Evolutionary conservation across 2,797 vertebrate genomes (phyloP).

Genomic region (Neosilurus mollespiculum): DNA sequence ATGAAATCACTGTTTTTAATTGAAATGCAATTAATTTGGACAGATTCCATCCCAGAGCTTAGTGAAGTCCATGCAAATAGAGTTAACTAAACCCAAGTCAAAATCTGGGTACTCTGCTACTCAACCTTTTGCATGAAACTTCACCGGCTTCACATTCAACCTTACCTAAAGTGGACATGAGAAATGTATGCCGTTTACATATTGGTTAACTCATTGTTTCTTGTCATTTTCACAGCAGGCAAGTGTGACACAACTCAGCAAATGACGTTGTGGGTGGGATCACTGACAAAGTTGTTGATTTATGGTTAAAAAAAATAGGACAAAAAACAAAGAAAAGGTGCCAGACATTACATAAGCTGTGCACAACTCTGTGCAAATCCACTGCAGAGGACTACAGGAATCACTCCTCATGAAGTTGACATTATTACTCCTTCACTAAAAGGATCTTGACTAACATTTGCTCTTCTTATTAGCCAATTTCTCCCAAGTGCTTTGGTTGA

Average conservation of each 20-base stretch:
- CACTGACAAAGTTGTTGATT: constrained; percentile 6
- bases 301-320: not conserved
- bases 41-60: not conserved
- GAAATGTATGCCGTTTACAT: constrained; percentile 21
- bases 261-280: not conserved
- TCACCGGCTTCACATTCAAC: not conserved
- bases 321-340: not conserved
- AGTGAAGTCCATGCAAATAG: constrained; percentile 12
- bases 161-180: constrained; percentile 23
- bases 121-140: constrained; percentile 11
- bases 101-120: constrained; percentile 23
- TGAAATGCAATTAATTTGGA: not conserved
- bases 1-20: not conserved
- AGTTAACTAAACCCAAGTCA: constrained; percentile 42
- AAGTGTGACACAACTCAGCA: constrained; percentile 13
- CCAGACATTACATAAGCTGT: constrained; percentile 3
- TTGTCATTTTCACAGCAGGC: constrained; percentile 15
- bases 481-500: not conserved
- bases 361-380: not conserved
- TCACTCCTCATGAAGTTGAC: not conserved
- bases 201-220: constrained; percentile 22
- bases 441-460: constrained; percentile 20
- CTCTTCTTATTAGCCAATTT: constrained; percentile 17
- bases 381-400: not conserved
- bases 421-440: constrained; percentile 1